Percentiles rank a stretch among this genome's conserved stretches.
phyloP scores from a whole-genome alignment of 2,797 vertebrate genomes.

The Myiothlypis chrysogaster region DNA sequence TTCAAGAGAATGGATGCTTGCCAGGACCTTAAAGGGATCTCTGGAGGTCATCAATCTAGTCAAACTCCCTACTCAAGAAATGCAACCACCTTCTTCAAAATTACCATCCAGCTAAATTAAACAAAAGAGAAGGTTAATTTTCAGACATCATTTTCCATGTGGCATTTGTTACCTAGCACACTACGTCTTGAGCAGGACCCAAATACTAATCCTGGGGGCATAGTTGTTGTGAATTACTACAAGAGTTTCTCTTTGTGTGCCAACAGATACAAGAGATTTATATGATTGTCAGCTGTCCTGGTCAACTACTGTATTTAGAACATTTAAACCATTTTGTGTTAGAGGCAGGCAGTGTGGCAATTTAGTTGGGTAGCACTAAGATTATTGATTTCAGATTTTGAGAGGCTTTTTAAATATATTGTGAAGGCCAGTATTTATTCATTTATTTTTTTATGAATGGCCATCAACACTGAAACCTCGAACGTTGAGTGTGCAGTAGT shows the following conservation, averaged over 20 bases:
- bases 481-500: background rate
- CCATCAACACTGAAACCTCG: background rate
- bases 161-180: background rate
- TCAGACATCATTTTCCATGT: background rate
- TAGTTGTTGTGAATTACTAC: background rate
- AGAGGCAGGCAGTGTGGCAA: background rate
- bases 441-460: background rate
- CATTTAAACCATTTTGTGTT: background rate
- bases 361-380: background rate
- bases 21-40: background rate
- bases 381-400: background rate
- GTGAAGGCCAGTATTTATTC: background rate
- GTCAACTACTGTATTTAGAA: background rate
- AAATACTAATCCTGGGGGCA: background rate
- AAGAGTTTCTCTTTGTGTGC: background rate
- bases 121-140: background rate
- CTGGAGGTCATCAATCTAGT: background rate
- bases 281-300: background rate
- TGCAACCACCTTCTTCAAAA: background rate
- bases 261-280: background rate
- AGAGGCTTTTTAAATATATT: background rate
- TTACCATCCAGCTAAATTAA: background rate
- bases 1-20: background rate
- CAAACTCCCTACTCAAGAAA: background rate
- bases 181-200: background rate